Base-by-base conservation (phyloP, 2,797 vertebrate species). In the Dendrocincla tyrannina region DNA sequence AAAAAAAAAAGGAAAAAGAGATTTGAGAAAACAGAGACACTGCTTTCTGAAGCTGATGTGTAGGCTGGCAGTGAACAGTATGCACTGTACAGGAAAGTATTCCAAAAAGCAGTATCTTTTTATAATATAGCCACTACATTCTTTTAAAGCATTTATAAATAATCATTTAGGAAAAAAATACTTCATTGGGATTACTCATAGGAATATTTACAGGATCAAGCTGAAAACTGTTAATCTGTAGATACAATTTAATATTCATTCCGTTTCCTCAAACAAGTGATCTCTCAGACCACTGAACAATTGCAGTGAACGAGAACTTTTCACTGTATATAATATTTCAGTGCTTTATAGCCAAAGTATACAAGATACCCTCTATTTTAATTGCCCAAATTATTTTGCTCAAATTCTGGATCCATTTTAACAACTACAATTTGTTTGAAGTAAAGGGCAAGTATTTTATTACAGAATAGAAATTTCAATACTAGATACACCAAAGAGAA, bases 151-250 rank as follows among this genome's bases (percentile, higher is more conserved):
- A 53, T 85, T 87, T 59, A 52, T 78, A 90, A 96, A 89, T 80
- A 95, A 86, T 83, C 32, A 85, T 91, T 97, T 81, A 85, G 60
- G 22, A 92, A 66, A 74, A 96, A 96, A 95, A 95, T 44, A 79
- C 44, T 75, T 92, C 37, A 75, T 1, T 92, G 15, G 15, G 33
- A 83, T 85, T 88, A 85, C 14, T 80, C 37, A 42, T 0, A 47
- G 56, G n/a, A 70, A 41, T 80, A 41, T 55, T 47, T 67, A 47
- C 7, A 85, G 37, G 56, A 82, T 64, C 27, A 52, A 66, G 32
- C 16, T 24, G 27, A 24, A 95, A 92, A 89, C 53, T 89, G 82
- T 91, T 96, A 72, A 77, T 88, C 80, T 95, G 27, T 53, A 84
- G 42, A 74, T 94, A 79, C 9, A 81, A 85, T 74, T 74, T 93